Base-by-base conservation (phyloP, 1,140 invertebrate species). In the Brachionus manjavacas region DNA sequence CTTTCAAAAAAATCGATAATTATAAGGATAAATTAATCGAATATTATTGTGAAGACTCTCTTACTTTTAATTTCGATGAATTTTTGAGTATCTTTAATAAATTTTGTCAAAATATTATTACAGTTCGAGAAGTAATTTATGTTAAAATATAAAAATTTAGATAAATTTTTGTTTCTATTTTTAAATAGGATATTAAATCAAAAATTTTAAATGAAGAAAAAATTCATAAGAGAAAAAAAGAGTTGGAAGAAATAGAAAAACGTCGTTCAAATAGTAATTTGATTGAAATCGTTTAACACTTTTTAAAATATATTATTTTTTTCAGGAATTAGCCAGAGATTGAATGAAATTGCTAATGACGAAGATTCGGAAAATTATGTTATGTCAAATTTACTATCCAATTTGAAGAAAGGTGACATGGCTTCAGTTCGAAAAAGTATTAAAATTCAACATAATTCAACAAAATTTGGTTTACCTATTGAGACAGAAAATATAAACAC, bases 21-120 rank as follows among this genome's bases (percentile, higher is more conserved):
- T 46, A 11, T 12, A 76, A 76, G 14, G 84, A 85, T 7, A 87
- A 87, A 76, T 72, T 89, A 66, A 86, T 86, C 8, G 68, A 85
- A 20, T 88, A 88, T 85, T 89, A 88, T 84, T 90, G 87, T 85
- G 89, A 90, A 85, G 87, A 88, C 46, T 87, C 87, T 28, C 86
- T 86, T 20, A 85, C 85, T 1, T 90, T 90, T 68, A 89, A 89
- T 85, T 74, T 90, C 8, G 89, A 90, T 80, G 89, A 89, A 83
- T 88, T 87, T 55, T 79, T 90, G 3, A 76, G 23, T 28, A 76
- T 49, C 3, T 76, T 76, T 76, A 0, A 46, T 12, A 8, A 76
- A 76, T 76, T 76, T 23, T 76, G 72, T 49, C 20, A 76, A 16
- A 46, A 76, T 49, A 76, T 76, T 14, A 46, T 28, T n/a, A 46